These are phyloP conservation scores for Chaetogeoica ovagalla DNA, from an alignment of 2,888 invertebrate species.

Conservation along the genomic window DNA sequence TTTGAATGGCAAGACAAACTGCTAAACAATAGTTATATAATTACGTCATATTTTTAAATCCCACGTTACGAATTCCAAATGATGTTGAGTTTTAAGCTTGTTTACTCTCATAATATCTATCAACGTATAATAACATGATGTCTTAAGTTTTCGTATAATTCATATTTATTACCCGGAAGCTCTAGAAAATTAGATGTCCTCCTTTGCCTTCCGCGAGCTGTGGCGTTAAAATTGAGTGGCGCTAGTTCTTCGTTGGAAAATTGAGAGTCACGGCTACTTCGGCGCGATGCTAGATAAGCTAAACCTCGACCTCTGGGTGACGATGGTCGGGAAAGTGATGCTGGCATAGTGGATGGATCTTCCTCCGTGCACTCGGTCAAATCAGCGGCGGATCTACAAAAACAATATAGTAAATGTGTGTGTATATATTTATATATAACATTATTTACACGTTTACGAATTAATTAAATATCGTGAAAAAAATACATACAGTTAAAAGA, in stretches of 20 bases:
- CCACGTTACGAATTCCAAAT: not conserved
- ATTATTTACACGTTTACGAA: no score
- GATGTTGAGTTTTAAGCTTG: not conserved
- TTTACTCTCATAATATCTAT: not conserved
- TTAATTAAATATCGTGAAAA: no score
- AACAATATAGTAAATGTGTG: no score
- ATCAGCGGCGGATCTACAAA: slow-evolving; percentile 76
- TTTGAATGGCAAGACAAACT: not conserved
- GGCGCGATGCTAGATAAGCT: slow-evolving; percentile 80
- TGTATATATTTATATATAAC: no score
- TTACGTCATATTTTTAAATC: not conserved
- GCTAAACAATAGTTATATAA: not conserved
- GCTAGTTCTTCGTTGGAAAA: slow-evolving; percentile 81
- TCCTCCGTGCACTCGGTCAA: slow-evolving; percentile 67
- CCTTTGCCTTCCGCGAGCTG: slow-evolving; percentile 75
- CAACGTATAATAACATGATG: not conserved
- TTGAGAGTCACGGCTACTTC: slow-evolving; percentile 77
- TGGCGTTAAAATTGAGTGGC: slow-evolving; percentile 77
- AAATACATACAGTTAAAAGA: no score
- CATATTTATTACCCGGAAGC: slow-evolving; percentile 69
- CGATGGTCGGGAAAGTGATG: slow-evolving; percentile 65
- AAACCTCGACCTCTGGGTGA: slow-evolving; percentile 55
- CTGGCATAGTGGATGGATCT: slow-evolving; percentile 65
- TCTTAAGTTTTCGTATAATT: slow-evolving; percentile 57
- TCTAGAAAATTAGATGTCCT: slow-evolving; percentile 85